Base-by-base conservation (phyloP, 2,888 invertebrate species). In the Amiota communis region DNA sequence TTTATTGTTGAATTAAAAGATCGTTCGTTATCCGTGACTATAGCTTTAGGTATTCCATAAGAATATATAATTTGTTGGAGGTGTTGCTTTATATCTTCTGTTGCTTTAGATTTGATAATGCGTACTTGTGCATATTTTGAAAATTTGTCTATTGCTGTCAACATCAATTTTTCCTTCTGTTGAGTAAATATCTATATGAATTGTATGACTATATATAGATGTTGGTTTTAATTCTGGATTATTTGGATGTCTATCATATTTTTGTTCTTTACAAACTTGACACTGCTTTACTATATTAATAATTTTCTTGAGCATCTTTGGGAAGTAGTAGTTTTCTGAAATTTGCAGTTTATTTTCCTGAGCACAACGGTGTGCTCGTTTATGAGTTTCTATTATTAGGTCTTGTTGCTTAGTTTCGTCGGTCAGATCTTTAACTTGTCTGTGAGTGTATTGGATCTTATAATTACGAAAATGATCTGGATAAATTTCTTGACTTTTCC, bases 101-200 rank as follows among this genome's bases (percentile, higher is more conserved):
- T 36, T 36, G 8, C 36, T 36, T 36, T 36, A 36, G 36, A 6
- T 36, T 36, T 2, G 36, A 36, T 36, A 36, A 36, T 36, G 36
- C 36, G 36, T 6, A 36, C 36, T 36, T 36, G 36, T 6, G 36
- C 36, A 6, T 36, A 36, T 36, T 36, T 36, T 6, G 36, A 36
- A 36, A 36, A 36, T 36, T 36, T 36, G 6, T 36, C 36, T 36
- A 36, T 36, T 36, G 36, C 36, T 36, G 36, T 36, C 36, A 36
- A 36, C n/a, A n/a, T n/a, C n/a, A n/a, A n/a, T n/a, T 12, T 74
- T 57, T 23, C 49, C 69, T 48, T 77, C 71, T 0, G 78, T 75
- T 6, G 70, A 57, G 48, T 57, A 76, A 23, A 77, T 77, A 47
- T 79, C 78, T 8, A 80, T 72, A 59, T 79, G 76, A 1, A 78